phyloP scores from a whole-genome alignment of 2,888 invertebrate genomes.

The Tricholauxania praeusta region DNA sequence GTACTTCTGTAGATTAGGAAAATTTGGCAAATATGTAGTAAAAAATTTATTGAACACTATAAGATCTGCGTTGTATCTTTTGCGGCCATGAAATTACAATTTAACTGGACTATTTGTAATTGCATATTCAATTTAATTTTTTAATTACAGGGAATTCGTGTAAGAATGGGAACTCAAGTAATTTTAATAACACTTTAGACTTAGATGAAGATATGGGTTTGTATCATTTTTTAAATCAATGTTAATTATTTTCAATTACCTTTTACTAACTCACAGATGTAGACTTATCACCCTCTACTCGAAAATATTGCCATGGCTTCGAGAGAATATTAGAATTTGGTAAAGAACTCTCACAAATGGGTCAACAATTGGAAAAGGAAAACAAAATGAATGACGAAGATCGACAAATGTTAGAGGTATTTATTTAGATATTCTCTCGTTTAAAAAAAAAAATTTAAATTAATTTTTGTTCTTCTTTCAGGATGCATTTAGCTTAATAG shows the following conservation, averaged over 20 bases:
- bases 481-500: constrained; percentile 98
- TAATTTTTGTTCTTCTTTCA: constrained; percentile 63
- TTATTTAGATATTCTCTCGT: background rate
- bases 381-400: constrained; percentile 82
- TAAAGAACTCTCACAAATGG: constrained; percentile 91
- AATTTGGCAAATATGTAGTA: too few relatives aligned
- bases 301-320: constrained; percentile 74
- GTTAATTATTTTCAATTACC: constrained; percentile 14
- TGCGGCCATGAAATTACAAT: too few relatives aligned
- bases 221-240: constrained; percentile 16
- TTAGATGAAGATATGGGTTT: constrained; percentile 82
- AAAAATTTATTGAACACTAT: too few relatives aligned
- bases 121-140: background rate
- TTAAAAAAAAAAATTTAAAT: background rate
- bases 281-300: constrained; percentile 63
- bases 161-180: constrained; percentile 65
- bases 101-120: background rate
- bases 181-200: constrained; percentile 73
- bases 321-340: constrained; percentile 96
- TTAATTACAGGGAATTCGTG: constrained; percentile 59
- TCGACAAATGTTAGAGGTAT: constrained; percentile 91
- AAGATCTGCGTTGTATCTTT: too few relatives aligned
- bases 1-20: too few relatives aligned
- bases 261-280: constrained; percentile 55
- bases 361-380: constrained; percentile 84